A percentile compares a stretch with the other conserved stretches of the same genome.
phyloP scores from a whole-genome alignment of 2,113 vertebrate species.

The Scophthalmus maximus region DNA sequence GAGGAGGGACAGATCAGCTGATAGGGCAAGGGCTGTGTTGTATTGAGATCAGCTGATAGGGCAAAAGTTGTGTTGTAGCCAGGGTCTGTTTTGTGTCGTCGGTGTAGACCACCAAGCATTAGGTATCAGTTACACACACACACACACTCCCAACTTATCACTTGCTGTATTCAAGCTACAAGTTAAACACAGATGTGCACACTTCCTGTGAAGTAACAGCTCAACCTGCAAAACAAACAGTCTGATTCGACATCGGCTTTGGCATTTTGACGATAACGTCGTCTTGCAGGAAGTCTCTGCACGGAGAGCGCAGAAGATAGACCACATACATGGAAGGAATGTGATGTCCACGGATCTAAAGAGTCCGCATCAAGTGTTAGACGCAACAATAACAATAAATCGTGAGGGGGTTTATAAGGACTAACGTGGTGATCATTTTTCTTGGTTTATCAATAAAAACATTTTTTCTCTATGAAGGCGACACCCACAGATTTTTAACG shows the following conservation, averaged over 20 bases:
- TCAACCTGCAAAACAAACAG: background rate
- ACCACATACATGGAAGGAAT: background rate
- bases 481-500: too few species aligned
- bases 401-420: too few species aligned
- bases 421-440: too few species aligned
- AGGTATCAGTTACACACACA: constrained; percentile 32
- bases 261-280: background rate
- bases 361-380: background rate
- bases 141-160: background rate
- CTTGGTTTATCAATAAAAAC: too few species aligned
- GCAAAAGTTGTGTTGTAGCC: too few species aligned
- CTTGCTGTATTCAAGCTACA: background rate
- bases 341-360: background rate
- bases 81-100: background rate
- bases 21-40: too few species aligned
- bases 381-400: background rate
- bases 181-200: constrained; percentile 1
- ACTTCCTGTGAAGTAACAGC: too few species aligned
- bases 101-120: background rate
- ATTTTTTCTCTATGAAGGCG: too few species aligned
- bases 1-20: constrained; percentile 40
- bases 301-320: background rate
- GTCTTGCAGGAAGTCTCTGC: background rate
- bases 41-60: too few species aligned
- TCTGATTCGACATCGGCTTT: background rate